Conservation (phyloP, 2,888 invertebrate species). For the Dasypogon diadema region DNA sequence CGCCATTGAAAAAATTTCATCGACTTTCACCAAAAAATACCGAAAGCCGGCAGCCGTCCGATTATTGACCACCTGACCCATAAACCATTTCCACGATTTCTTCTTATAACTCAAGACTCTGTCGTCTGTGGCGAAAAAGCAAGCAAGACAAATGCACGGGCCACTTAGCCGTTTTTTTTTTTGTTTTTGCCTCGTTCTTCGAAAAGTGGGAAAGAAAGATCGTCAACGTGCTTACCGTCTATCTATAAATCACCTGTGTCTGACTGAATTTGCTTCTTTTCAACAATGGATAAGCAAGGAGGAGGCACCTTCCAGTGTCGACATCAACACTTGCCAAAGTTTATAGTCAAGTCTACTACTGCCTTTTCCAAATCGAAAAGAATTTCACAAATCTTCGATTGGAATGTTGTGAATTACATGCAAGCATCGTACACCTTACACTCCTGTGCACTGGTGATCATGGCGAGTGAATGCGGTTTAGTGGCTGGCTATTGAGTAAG, state of each 20-base stretch:
- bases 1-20: conserved; percentile 5
- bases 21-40: conserved; percentile 48
- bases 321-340: no score
- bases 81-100: conserved; percentile 49
- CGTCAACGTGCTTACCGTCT: not conserved
- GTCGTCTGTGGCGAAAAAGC: conserved; percentile 9
- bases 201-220: not conserved
- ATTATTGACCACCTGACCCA: conserved; percentile 52
- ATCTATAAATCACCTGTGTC: conserved; percentile 15
- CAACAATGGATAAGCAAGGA: not conserved
- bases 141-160: not conserved
- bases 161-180: conserved; percentile 16
- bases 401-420: conserved; percentile 38
- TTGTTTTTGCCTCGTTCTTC: not conserved
- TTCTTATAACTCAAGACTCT: conserved; percentile 12
- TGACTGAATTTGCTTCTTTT: not conserved
- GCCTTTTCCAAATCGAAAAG: not conserved
- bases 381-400: conserved; percentile 23
- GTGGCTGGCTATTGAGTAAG: conserved; percentile 11
- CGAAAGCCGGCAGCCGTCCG: conserved; percentile 38
- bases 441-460: not conserved
- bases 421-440: not conserved
- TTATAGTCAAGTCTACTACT: no score
- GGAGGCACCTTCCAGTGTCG: not conserved
- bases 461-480: conserved; percentile 25